These are phyloP conservation scores for Serripes groenlandicus DNA, from an alignment of 2,888 invertebrate genomes.

Conservation along the genomic window DNA sequence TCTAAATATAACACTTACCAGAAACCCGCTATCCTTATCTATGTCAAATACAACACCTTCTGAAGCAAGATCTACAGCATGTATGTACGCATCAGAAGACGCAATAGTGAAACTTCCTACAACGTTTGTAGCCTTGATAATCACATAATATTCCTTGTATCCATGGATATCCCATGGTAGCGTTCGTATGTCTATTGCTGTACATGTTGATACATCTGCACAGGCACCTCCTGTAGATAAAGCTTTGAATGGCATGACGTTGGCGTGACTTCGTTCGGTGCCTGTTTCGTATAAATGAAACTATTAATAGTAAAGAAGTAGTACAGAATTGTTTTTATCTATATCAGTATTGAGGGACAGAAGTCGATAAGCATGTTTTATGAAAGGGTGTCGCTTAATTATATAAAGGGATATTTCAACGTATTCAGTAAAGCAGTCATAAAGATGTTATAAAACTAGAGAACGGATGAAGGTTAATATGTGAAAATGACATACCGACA, in stretches of 20 bases:
- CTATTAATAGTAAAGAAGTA: too few relatives aligned
- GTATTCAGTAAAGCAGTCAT: too few relatives aligned
- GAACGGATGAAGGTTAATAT: too few relatives aligned
- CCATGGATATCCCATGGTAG: slow-evolving; percentile 65
- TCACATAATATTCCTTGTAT: slow-evolving; percentile 59
- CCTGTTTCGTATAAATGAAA: too few relatives aligned
- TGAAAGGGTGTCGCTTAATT: too few relatives aligned
- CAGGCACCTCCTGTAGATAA: slow-evolving; percentile 48
- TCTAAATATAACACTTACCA: slow-evolving; percentile 25
- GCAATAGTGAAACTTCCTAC: slow-evolving; percentile 50
- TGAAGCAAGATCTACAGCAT: slow-evolving; percentile 60
- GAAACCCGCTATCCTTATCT: slow-evolving; percentile 8
- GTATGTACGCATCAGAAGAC: slow-evolving; percentile 59
- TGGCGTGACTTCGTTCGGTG: not conserved
- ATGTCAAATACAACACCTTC: slow-evolving; percentile 66
- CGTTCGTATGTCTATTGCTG: slow-evolving; percentile 35
- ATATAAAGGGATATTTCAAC: too few relatives aligned
- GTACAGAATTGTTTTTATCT: too few relatives aligned
- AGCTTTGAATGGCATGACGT: slow-evolving; percentile 29
- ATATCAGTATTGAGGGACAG: too few relatives aligned
- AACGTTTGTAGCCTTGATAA: slow-evolving; percentile 66
- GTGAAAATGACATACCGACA: slow-evolving; percentile 65
- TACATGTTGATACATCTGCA: slow-evolving; percentile 38
- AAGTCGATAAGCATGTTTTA: too few relatives aligned
- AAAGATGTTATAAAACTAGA: too few relatives aligned